Percentiles rank a stretch among this genome's conserved stretches.
These are phyloP conservation scores for Linurgus olivaceus DNA, from an alignment of 2,797 vertebrate species.

Conservation along the genomic window DNA sequence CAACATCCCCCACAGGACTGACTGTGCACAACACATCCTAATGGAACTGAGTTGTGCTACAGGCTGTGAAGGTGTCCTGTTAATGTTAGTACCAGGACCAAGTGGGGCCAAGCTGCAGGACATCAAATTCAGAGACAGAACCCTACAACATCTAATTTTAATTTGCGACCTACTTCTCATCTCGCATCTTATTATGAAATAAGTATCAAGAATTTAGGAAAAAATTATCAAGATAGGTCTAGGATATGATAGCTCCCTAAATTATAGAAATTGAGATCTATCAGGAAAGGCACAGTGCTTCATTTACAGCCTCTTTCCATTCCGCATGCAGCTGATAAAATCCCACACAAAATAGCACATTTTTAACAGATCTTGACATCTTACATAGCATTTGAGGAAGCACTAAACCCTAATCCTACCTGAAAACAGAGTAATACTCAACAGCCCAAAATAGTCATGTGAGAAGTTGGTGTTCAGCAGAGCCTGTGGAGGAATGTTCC, in stretches of 20 bases:
- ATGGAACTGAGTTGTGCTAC: background rate
- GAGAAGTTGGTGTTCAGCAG: background rate
- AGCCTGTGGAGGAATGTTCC: background rate
- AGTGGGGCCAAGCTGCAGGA: background rate
- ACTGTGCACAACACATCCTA: background rate
- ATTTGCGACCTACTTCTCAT: background rate
- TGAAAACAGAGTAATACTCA: background rate
- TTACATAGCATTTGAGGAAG: background rate
- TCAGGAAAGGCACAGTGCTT: background rate
- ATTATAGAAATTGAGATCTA: background rate
- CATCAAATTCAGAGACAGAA: background rate
- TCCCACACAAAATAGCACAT: background rate
- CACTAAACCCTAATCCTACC: background rate
- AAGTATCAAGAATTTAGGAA: background rate
- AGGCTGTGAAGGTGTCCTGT: background rate
- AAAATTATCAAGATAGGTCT: background rate
- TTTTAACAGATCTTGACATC: background rate
- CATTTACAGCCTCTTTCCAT: background rate
- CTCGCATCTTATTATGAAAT: background rate
- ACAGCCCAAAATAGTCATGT: background rate
- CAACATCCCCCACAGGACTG: background rate
- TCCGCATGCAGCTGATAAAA: background rate
- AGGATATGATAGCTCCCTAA: background rate
- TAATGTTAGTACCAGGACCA: background rate
- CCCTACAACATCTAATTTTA: background rate